phyloP scores from a whole-genome alignment of 2,113 vertebrate species.

The Nothocercus julius region DNA sequence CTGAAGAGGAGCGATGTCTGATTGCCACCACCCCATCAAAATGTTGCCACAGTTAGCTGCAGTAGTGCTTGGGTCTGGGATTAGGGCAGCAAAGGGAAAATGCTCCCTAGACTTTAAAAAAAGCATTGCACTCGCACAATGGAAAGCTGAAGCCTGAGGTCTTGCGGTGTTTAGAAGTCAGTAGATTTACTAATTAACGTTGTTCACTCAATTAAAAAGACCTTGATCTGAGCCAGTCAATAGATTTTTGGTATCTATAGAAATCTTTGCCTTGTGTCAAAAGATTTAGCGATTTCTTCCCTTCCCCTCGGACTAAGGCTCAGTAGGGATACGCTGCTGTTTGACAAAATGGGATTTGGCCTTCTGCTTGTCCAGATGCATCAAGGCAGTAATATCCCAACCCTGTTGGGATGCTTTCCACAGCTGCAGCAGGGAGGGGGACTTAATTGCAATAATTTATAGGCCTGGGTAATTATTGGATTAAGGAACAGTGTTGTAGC shows the following conservation, averaged over 20 bases:
- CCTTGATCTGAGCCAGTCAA: constrained; percentile 26
- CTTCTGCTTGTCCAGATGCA: neutral
- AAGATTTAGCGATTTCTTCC: constrained; percentile 21
- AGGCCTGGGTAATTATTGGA: neutral
- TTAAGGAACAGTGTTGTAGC: neutral
- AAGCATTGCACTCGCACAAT: constrained; percentile 28
- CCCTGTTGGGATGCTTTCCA: neutral
- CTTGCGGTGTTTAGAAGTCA: constrained; percentile 42
- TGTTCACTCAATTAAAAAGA: constrained; percentile 58
- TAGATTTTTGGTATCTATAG: constrained; percentile 28
- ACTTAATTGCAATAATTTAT: constrained; percentile 64
- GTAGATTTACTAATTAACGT: constrained; percentile 57
- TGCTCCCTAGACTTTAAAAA: constrained; percentile 36
- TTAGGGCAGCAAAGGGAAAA: neutral
- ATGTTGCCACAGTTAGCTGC: neutral
- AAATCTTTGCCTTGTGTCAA: constrained; percentile 20
- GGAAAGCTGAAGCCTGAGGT: constrained; percentile 21
- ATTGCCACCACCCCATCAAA: neutral
- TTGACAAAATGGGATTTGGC: neutral
- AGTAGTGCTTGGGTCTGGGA: neutral
- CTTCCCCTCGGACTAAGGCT: neutral
- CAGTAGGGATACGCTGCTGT: neutral
- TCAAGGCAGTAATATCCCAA: neutral
- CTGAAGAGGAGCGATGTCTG: neutral
- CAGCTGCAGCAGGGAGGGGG: constrained; percentile 6